phyloP scores from a whole-genome alignment of 2,888 invertebrate genomes.

The Pogonocherus hispidulus region DNA sequence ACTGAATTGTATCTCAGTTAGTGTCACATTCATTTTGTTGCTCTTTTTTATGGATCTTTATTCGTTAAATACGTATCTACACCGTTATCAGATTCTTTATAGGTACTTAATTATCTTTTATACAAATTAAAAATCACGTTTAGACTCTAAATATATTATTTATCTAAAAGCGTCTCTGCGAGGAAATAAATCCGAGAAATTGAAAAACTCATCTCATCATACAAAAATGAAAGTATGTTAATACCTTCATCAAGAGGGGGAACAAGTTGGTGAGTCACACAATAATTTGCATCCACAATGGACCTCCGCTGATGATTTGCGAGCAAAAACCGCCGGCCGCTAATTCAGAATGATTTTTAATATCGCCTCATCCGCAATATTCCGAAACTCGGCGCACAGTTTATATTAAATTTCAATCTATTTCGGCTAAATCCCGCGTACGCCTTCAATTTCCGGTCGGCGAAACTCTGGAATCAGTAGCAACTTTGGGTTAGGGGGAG shows the following conservation, averaged over 20 bases:
- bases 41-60: too few species aligned
- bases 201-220: slow-evolving; percentile 20
- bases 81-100: too few species aligned
- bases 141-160: neutral
- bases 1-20: too few species aligned
- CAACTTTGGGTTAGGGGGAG: neutral
- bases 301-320: slow-evolving; percentile 26
- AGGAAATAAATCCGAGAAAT: slow-evolving; percentile 29
- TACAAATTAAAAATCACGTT: neutral
- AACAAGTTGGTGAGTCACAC: slow-evolving; percentile 22
- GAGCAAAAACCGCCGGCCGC: slow-evolving; percentile 19
- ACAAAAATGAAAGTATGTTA: slow-evolving; percentile 29
- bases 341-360: slow-evolving; percentile 33
- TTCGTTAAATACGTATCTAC: too few species aligned
- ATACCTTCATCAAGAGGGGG: slow-evolving; percentile 18
- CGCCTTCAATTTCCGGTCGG: slow-evolving; percentile 28
- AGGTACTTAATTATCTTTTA: too few species aligned
- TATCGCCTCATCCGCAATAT: slow-evolving; percentile 31
- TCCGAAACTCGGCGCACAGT: slow-evolving; percentile 20
- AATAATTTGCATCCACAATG: slow-evolving; percentile 30
- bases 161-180: neutral
- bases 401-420: slow-evolving; percentile 32
- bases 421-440: slow-evolving; percentile 27
- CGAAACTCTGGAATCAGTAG: slow-evolving; percentile 11
- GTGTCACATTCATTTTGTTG: too few species aligned